Conservation (phyloP, 2,113 vertebrate genomes). For the Hippocampus comes region DNA sequence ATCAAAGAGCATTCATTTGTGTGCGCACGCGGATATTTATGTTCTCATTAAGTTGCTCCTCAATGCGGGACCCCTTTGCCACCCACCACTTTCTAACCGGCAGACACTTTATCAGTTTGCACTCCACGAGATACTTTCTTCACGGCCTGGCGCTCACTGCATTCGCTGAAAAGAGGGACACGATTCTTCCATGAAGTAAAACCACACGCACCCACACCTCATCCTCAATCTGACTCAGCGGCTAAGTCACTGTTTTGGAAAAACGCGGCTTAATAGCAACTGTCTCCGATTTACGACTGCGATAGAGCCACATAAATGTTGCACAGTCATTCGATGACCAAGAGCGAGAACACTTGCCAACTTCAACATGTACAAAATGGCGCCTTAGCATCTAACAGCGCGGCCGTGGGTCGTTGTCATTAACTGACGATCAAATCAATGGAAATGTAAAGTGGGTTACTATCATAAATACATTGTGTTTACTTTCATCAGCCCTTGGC, state of each 20-base stretch:
- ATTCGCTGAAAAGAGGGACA: conserved; percentile 5
- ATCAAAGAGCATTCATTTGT: conserved; percentile 1
- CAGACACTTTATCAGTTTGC: conserved; percentile 34
- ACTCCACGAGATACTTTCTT: conserved; percentile 15
- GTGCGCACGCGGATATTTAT: conserved; percentile 41
- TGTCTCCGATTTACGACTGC: not conserved
- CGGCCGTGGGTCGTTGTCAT: not conserved
- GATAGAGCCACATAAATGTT: not conserved
- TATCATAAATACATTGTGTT: not conserved
- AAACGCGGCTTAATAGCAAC: not conserved
- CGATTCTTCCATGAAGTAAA: conserved; percentile 10
- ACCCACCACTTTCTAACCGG: conserved; percentile 14
- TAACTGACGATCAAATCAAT: not conserved
- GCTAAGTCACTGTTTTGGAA: conserved; percentile 56
- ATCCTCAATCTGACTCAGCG: conserved; percentile 23
- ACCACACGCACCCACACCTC: not conserved
- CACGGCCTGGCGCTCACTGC: not conserved
- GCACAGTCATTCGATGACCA: not conserved
- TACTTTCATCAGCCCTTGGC: not conserved
- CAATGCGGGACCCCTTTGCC: conserved; percentile 9
- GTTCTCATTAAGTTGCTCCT: conserved; percentile 44
- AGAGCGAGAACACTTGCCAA: not conserved
- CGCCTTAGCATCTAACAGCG: not conserved
- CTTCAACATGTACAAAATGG: not conserved
- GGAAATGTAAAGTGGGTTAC: not conserved